These are phyloP conservation scores for Oreocharis arfaki DNA, from an alignment of 2,113 vertebrate genomes.

Conservation along the genomic window DNA sequence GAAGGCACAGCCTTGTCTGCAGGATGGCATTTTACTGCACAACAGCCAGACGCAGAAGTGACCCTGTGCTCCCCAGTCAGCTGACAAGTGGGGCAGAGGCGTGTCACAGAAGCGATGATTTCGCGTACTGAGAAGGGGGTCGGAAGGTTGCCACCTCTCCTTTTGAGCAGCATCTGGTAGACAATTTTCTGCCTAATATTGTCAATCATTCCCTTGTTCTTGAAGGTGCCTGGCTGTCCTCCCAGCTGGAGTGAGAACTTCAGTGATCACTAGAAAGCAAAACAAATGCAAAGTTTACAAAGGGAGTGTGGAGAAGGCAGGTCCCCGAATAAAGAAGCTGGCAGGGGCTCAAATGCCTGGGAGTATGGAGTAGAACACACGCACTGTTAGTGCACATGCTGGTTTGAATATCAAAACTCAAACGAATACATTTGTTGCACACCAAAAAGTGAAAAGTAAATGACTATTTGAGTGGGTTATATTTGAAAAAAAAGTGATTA, in stretches of 20 bases:
- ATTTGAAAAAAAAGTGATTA: neutral
- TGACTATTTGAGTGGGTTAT: neutral
- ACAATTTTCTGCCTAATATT: conserved; percentile 59
- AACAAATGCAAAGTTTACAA: conserved; percentile 55
- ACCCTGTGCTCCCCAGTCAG: neutral
- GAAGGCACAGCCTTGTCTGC: neutral
- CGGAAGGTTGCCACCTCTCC: conserved; percentile 43
- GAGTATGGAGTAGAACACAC: conserved; percentile 25
- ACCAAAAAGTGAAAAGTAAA: neutral
- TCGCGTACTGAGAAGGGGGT: neutral
- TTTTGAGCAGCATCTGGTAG: conserved; percentile 54
- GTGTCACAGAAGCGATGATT: neutral
- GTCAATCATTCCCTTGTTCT: conserved; percentile 54
- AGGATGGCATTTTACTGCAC: neutral
- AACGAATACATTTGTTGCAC: neutral
- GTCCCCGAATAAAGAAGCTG: conserved; percentile 31
- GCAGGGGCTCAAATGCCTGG: conserved; percentile 32
- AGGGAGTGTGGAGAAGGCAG: conserved; percentile 49
- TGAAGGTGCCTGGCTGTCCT: conserved; percentile 56
- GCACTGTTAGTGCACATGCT: neutral
- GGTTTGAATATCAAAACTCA: neutral
- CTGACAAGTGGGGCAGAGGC: conserved; percentile 7
- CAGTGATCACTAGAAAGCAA: conserved; percentile 32
- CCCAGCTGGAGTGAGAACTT: conserved; percentile 62
- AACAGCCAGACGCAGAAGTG: neutral